Conservation (phyloP, 1,140 invertebrate genomes). For the Anastrepha ludens region DNA sequence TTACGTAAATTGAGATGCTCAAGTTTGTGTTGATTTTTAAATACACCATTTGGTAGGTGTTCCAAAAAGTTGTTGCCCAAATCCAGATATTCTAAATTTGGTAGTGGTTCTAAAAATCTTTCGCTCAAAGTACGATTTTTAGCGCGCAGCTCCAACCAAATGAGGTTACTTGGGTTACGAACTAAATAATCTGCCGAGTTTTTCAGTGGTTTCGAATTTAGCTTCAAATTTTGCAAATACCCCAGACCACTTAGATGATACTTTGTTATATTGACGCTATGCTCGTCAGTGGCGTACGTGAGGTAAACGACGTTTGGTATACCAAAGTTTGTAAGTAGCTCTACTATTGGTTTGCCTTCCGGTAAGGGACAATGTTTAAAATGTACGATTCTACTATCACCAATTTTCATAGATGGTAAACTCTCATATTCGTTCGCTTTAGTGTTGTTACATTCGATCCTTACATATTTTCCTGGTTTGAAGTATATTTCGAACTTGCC, state of each 20-base stretch:
- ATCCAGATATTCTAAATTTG: conserved; percentile 78
- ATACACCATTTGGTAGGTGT: conserved; percentile 77
- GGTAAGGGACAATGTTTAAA: conserved; percentile 69
- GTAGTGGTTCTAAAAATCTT: conserved; percentile 76
- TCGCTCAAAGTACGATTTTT: conserved; percentile 78
- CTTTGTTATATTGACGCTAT: conserved; percentile 66
- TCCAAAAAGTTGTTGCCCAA: conserved; percentile 78
- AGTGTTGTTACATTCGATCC: conserved; percentile 66
- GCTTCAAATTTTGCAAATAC: conserved; percentile 62
- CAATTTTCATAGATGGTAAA: conserved; percentile 64
- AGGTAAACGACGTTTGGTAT: conserved; percentile 62
- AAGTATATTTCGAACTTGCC: conserved; percentile 66
- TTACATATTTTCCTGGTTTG: conserved; percentile 61
- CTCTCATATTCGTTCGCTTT: conserved; percentile 63
- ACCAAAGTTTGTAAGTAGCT: conserved; percentile 64
- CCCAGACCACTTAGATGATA: conserved; percentile 65
- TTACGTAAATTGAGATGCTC: conserved; percentile 79
- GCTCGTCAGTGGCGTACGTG: conserved; percentile 66
- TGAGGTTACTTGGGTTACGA: conserved; percentile 77
- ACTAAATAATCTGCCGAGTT: conserved; percentile 78
- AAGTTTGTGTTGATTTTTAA: conserved; percentile 77
- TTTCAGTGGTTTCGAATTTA: conserved; percentile 64
- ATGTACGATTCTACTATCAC: conserved; percentile 63
- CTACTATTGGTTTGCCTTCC: conserved; percentile 62
- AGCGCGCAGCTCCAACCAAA: conserved; percentile 77